Percentiles rank a stretch among this genome's conserved stretches.
phyloP scores from a whole-genome alignment of 2,888 invertebrate genomes.

The Gnatocerus cornutus region DNA sequence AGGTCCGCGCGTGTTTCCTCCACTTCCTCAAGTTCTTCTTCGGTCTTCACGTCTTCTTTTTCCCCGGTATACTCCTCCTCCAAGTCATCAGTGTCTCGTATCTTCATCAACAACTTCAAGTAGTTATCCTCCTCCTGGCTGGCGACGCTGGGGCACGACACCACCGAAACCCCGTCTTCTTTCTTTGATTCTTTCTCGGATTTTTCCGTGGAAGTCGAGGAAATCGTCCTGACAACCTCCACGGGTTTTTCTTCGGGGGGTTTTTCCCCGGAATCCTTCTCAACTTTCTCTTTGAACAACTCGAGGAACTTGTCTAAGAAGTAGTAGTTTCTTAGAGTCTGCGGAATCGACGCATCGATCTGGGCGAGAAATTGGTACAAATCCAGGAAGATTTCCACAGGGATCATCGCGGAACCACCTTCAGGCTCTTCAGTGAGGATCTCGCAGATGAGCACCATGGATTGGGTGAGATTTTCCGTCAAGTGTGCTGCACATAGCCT shows the following conservation, averaged over 20 bases:
- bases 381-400: conserved; percentile 76
- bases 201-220: conserved; percentile 30
- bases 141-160: conserved; percentile 61
- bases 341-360: conserved; percentile 73
- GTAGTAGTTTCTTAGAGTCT: conserved; percentile 63
- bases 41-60: conserved; percentile 8
- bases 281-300: conserved; percentile 52
- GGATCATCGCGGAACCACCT: conserved; percentile 85
- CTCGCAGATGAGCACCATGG: conserved; percentile 88
- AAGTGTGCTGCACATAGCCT: conserved; percentile 79
- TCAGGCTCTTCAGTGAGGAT: conserved; percentile 88
- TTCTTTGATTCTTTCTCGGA: conserved; percentile 49
- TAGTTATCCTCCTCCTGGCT: conserved; percentile 31
- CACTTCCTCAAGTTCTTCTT: conserved; percentile 39
- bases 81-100: conserved; percentile 47
- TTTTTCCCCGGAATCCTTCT: conserved; percentile 45
- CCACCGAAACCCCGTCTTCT: conserved; percentile 54
- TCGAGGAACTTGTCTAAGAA: conserved; percentile 66
- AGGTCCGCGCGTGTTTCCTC: conserved; percentile 35
- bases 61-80: conserved; percentile 14
- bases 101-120: conserved; percentile 37
- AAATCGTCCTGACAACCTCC: conserved; percentile 14
- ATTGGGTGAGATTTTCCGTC: conserved; percentile 82
- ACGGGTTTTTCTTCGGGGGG: conserved; percentile 37
- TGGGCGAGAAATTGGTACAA: conserved; percentile 76